phyloP scores from a whole-genome alignment of 2,113 vertebrate species.

The Cyprinus carpio region DNA sequence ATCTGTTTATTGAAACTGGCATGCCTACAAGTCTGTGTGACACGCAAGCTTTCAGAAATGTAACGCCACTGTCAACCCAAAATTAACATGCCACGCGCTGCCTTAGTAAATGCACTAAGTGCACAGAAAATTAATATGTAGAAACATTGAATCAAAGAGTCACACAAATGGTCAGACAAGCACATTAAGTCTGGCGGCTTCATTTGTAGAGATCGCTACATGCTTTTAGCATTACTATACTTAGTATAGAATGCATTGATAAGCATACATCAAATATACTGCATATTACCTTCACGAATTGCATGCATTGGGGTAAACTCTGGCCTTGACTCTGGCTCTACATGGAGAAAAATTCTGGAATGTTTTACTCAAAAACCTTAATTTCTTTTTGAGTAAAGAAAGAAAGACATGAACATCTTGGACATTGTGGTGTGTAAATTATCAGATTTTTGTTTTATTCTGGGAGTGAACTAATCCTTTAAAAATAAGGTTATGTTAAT shows the following conservation, averaged over 20 bases:
- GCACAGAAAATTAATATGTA: conserved; percentile 20
- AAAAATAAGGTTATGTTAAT: no score
- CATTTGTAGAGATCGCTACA: neutral
- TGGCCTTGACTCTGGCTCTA: no score
- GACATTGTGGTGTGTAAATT: no score
- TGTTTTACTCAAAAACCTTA: no score
- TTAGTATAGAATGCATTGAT: neutral
- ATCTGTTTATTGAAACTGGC: conserved; percentile 34
- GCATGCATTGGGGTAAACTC: neutral
- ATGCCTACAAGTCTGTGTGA: conserved; percentile 21
- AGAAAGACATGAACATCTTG: no score
- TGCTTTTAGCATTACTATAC: neutral
- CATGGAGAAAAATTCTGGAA: no score
- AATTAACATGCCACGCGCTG: conserved; percentile 3
- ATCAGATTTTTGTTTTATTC: no score
- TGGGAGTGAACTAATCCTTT: no score
- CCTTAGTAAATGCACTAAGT: conserved; percentile 14
- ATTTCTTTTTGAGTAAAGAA: no score
- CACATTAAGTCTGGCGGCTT: neutral
- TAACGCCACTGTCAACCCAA: conserved; percentile 20
- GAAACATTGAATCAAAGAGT: neutral
- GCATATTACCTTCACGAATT: neutral
- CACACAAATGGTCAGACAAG: neutral
- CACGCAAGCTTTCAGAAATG: conserved; percentile 21
- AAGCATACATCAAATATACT: neutral